Evolutionary conservation across 1,140 invertebrate species (phyloP).

Genomic region (Zaprionus capensis): DNA sequence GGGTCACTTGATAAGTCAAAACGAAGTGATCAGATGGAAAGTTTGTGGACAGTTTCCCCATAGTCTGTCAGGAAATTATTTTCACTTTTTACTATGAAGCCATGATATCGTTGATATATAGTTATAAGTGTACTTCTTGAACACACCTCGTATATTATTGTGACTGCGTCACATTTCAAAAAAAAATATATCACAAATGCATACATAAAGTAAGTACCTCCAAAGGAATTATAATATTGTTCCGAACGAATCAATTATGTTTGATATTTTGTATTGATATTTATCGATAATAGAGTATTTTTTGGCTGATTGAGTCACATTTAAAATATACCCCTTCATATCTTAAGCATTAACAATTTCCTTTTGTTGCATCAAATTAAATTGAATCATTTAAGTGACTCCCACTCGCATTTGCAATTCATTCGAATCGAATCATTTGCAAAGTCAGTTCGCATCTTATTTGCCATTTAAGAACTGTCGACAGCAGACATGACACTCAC

Average conservation of each 20-base stretch:
- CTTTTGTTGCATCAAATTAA: background rate
- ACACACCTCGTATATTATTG: no score
- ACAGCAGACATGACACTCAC: conserved; percentile 47
- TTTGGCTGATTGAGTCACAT: background rate
- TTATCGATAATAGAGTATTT: background rate
- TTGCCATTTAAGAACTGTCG: conserved; percentile 76
- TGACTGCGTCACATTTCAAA: no score
- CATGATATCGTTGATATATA: no score
- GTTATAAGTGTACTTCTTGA: no score
- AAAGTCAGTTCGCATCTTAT: conserved; percentile 56
- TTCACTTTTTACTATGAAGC: no score
- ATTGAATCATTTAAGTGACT: background rate
- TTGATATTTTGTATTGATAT: no score
- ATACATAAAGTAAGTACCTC: no score
- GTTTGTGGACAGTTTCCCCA: background rate
- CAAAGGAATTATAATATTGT: no score
- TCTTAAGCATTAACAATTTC: background rate
- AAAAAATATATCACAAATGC: no score
- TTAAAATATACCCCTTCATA: background rate
- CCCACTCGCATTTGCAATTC: background rate
- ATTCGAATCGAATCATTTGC: conserved; percentile 52
- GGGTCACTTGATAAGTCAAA: background rate
- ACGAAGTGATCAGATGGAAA: background rate
- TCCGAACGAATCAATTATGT: no score
- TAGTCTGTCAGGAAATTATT: no score